Evolutionary conservation across 2,888 invertebrate species (phyloP), one percentile per base, ranked within the genome.

Genomic region (Campopleginae sp.): DNA sequence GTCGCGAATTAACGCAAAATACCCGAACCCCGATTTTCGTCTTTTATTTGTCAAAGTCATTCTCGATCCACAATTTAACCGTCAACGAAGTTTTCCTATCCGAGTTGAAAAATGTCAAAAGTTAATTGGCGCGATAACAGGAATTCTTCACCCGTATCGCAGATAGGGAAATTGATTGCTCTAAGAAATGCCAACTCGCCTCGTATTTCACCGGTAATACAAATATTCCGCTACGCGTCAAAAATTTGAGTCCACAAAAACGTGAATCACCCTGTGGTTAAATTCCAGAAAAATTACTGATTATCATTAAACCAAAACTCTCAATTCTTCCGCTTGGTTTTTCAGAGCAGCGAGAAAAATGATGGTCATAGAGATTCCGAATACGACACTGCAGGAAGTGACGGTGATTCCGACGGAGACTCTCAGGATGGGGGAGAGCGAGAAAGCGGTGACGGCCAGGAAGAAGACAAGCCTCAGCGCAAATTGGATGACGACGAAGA

Each of bases 401-500:
- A 93, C 19, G 86, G 80, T 1, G 88, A 89, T 61, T 92, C 93
- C 2, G 92, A 93, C 23, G 87, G 88, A 10, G 93, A 92, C 58
- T 94, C 93, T 1, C 93, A 93, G 82, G 93, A 93, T 81, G 93
- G 91, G n/a, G 91, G 88, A 17, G 88, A 90, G 38, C 85, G 93
- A 44, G 93, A 94, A 82, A 94, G 93, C 74, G 93, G 93, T 6
- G 93, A 93, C 89, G 93, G 93, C 0, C 93, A 93, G 74, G 95
- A 95, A 78, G 94, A 94, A 42, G 93, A 94, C 58, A 96, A 96
- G 87, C 94, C 95, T 0, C 95, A 96, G 82, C 96, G 96, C 87
- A 96, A 97, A 88, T 96, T 98, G 2, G 99, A 99, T 92, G 97
- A 98, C 91, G 98, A 98, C 91, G 98, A 99, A 92, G 99, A 99